Evolutionary conservation across 2,797 vertebrate genomes (phyloP).

Genomic region (Sebastolobus alascanus): DNA sequence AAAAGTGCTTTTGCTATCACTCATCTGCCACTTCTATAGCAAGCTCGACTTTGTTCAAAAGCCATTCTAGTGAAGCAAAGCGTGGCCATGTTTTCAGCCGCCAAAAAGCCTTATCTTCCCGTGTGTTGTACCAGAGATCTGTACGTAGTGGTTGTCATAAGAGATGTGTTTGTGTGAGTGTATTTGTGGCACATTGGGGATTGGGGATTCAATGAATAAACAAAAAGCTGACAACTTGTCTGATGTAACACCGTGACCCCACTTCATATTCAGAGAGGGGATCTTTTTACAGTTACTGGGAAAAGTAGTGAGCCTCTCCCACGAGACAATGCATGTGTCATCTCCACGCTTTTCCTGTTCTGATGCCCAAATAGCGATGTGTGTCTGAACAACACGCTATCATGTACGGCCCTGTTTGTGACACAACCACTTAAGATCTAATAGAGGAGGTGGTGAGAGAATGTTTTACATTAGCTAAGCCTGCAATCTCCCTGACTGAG

Average conservation of each 20-base stretch:
- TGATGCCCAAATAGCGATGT: constrained; percentile 79
- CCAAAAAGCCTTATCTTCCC: constrained; percentile 65
- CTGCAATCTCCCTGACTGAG: constrained; percentile 39
- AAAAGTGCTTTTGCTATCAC: constrained; percentile 64
- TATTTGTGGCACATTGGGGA: constrained; percentile 80
- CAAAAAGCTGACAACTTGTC: constrained; percentile 86
- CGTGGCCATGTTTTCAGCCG: constrained; percentile 50
- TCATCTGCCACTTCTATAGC: constrained; percentile 69
- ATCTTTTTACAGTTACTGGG: constrained; percentile 82
- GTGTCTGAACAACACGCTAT: constrained; percentile 78
- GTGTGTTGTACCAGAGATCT: constrained; percentile 72
- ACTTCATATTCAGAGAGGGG: constrained; percentile 80
- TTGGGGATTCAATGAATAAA: constrained; percentile 86
- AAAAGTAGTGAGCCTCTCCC: constrained; percentile 81
- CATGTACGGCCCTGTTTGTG: constrained; percentile 72
- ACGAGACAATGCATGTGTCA: constrained; percentile 78
- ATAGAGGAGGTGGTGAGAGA: constrained; percentile 60
- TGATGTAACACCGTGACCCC: constrained; percentile 85
- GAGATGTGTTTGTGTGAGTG: constrained; percentile 77
- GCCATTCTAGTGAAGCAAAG: constrained; percentile 68
- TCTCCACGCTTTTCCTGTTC: constrained; percentile 79
- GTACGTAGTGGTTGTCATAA: constrained; percentile 81
- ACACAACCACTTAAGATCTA: constrained; percentile 81
- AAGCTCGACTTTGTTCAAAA: constrained; percentile 71
- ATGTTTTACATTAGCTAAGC: constrained; percentile 57